Conservation (phyloP, 2,113 vertebrate species). For the Mirounga angustirostris region DNA sequence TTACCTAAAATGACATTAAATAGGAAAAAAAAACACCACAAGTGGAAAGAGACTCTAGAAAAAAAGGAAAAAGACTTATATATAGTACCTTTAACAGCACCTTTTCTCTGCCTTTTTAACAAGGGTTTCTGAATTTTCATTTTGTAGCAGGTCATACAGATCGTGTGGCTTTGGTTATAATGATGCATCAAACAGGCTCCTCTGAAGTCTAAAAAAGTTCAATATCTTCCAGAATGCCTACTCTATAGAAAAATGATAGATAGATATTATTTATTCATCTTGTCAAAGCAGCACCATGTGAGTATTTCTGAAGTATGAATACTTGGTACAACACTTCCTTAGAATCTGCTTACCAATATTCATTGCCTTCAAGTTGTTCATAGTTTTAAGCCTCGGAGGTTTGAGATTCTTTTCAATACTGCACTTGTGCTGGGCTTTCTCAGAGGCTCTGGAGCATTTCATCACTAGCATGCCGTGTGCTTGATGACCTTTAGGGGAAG, state of each 20-base stretch:
- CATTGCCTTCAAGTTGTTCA: background rate
- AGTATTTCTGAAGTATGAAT: background rate
- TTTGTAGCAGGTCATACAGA: background rate
- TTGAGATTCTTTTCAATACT: constrained; percentile 52
- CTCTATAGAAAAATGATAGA: background rate
- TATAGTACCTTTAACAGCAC: background rate
- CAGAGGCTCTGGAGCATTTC: constrained; percentile 73
- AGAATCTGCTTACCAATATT: background rate
- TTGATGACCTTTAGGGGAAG: constrained; percentile 86
- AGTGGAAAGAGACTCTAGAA: background rate
- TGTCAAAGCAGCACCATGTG: background rate
- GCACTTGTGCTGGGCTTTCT: background rate
- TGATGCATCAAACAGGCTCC: background rate
- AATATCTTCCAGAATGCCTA: background rate
- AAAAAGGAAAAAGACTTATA: background rate
- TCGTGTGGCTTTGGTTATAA: background rate
- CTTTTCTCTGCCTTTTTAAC: background rate
- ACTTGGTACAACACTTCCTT: background rate
- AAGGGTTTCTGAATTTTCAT: background rate
- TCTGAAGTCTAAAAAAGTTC: background rate
- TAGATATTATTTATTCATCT: background rate
- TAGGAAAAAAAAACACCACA: background rate
- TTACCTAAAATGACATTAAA: background rate
- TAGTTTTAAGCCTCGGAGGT: background rate
- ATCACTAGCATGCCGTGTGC: constrained; percentile 75